These are phyloP conservation scores for Acrossocheilus fasciatus DNA, from an alignment of 2,797 vertebrate genomes.

Conservation along the genomic window DNA sequence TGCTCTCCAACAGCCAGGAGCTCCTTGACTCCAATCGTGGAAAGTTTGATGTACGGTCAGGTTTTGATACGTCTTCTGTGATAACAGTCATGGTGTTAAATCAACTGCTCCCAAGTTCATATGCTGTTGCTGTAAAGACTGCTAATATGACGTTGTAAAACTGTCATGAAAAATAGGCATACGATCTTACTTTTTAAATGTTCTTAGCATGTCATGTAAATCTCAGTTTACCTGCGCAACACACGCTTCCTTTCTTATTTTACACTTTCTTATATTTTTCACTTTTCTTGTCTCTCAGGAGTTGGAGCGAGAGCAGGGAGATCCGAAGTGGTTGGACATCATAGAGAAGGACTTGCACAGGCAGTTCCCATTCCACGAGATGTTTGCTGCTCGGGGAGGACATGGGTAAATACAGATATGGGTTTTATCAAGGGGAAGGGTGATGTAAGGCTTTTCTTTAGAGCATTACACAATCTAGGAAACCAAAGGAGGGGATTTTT, in stretches of 20 bases:
- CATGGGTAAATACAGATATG: conserved; percentile 80
- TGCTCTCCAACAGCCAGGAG: conserved; percentile 89
- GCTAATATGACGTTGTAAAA: background rate
- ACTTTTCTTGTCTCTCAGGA: conserved; percentile 74
- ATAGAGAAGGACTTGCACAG: conserved; percentile 93
- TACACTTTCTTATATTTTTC: background rate
- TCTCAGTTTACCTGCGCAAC: background rate
- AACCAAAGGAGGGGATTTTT: background rate
- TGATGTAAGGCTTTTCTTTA: conserved; percentile 8
- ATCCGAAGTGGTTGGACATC: conserved; percentile 93
- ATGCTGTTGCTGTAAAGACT: background rate
- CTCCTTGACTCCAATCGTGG: conserved; percentile 85
- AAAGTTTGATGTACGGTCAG: conserved; percentile 85
- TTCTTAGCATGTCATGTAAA: background rate
- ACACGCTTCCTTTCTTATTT: background rate
- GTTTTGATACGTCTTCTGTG: background rate
- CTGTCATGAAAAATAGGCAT: background rate
- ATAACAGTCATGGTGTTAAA: background rate
- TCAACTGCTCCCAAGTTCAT: background rate
- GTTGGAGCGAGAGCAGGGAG: conserved; percentile 86
- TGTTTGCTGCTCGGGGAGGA: conserved; percentile 90
- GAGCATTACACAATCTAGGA: background rate
- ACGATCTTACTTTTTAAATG: background rate
- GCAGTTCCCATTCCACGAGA: conserved; percentile 92
- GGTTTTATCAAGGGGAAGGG: background rate